Evolutionary conservation across 2,797 vertebrate genomes (phyloP).

Genomic region (Mormyrops boulengeri): DNA sequence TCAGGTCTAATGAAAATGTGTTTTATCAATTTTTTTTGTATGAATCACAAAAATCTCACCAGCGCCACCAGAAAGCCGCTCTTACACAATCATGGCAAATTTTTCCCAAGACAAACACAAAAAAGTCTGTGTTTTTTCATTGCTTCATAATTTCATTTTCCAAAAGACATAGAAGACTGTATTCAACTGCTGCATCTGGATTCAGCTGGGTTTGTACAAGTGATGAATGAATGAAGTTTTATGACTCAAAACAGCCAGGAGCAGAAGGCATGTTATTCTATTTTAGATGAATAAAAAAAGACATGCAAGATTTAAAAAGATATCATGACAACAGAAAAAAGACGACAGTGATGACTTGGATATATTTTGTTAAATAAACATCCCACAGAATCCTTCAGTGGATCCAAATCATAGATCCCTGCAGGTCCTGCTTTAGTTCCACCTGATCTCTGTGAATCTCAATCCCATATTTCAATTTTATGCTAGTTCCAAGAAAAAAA

Average conservation of each 20-base stretch:
- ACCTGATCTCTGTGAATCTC: background rate
- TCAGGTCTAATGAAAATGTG: background rate
- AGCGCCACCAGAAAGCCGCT: background rate
- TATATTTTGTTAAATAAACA: background rate
- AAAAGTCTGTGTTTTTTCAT: background rate
- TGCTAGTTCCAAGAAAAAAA: background rate
- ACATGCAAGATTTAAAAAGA: background rate
- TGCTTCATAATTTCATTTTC: background rate
- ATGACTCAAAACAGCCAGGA: background rate
- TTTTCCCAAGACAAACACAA: background rate
- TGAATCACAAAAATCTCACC: background rate
- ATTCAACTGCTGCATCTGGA: background rate
- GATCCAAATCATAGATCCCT: background rate
- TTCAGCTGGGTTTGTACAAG: background rate
- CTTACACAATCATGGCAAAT: background rate
- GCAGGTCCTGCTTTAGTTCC: background rate
- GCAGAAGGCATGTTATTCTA: background rate
- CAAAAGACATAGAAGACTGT: background rate
- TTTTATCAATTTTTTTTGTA: background rate
- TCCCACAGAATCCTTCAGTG: background rate
- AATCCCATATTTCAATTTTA: background rate
- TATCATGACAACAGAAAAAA: background rate
- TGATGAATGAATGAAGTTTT: background rate
- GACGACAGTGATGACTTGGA: background rate
- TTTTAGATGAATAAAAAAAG: background rate